Evolutionary conservation across 2,888 invertebrate species (phyloP).

Genomic region (Megamerina dolium): DNA sequence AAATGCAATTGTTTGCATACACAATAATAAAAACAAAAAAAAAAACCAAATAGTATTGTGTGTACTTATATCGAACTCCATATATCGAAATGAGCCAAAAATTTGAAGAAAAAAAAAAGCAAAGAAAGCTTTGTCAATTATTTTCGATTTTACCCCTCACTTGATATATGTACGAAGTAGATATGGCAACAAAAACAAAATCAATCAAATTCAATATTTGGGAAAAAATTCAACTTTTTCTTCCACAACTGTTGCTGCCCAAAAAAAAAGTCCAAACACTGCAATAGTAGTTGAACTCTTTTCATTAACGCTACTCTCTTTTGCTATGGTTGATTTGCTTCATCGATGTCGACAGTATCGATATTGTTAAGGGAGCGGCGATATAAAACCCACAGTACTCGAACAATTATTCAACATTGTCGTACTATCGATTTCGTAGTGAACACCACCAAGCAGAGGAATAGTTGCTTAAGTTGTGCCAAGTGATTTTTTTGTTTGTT

Average conservation of each 20-base stretch:
- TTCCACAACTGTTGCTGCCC: too few species aligned
- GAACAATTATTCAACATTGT: slow-evolving; percentile 48
- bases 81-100: too few species aligned
- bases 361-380: too few species aligned
- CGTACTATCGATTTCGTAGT: slow-evolving; percentile 44
- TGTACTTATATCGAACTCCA: too few species aligned
- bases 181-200: slow-evolving; percentile 29
- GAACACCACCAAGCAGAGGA: slow-evolving; percentile 32
- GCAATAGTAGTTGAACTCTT: too few species aligned
- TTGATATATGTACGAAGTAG: neutral
- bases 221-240: slow-evolving; percentile 31
- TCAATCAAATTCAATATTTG: slow-evolving; percentile 22
- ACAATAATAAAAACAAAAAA: too few species aligned
- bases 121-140: slow-evolving; percentile 3
- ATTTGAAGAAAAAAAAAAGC: neutral
- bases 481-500: neutral
- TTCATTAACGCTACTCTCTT: too few species aligned
- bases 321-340: too few species aligned
- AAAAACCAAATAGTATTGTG: neutral
- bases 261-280: too few species aligned
- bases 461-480: slow-evolving; percentile 19
- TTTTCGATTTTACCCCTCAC: too few species aligned
- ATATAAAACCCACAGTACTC: slow-evolving; percentile 49
- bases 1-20: neutral
- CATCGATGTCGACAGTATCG: too few species aligned